Percentiles rank a stretch among this genome's conserved stretches.
Evolutionary conservation across 2,113 vertebrate genomes (phyloP).

Genomic region (western clawed frog (Xenopus tropicalis)): UCB_Xtro_10.0 CM004450.2:97147001-97147500

Average conservation of each 20-base stretch:
- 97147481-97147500: not conserved
- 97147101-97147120: too few relatives aligned
- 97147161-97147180: not conserved
- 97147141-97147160: not conserved
- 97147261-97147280: constrained; percentile 38
- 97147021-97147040: too few relatives aligned
- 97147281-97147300: constrained; percentile 35
- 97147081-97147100: too few relatives aligned
- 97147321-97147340: constrained; percentile 41
- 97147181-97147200: constrained; percentile 38
- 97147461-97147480: not conserved
- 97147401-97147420: constrained; percentile 27
- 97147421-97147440: constrained; percentile 14
- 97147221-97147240: constrained; percentile 26
- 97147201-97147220: constrained; percentile 30
- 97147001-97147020: too few relatives aligned
- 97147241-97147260: constrained; percentile 35
- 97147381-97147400: constrained; percentile 32
- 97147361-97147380: constrained; percentile 30
- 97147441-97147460: constrained; percentile 3
- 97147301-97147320: constrained; percentile 35
- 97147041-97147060: too few relatives aligned
- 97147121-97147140: not conserved
- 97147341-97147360: constrained; percentile 44
- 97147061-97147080: too few relatives aligned